Percentiles rank a stretch among this genome's conserved stretches.
Evolutionary conservation across 2,113 vertebrate genomes (phyloP).

Genomic region (Piprites chloris): DNA sequence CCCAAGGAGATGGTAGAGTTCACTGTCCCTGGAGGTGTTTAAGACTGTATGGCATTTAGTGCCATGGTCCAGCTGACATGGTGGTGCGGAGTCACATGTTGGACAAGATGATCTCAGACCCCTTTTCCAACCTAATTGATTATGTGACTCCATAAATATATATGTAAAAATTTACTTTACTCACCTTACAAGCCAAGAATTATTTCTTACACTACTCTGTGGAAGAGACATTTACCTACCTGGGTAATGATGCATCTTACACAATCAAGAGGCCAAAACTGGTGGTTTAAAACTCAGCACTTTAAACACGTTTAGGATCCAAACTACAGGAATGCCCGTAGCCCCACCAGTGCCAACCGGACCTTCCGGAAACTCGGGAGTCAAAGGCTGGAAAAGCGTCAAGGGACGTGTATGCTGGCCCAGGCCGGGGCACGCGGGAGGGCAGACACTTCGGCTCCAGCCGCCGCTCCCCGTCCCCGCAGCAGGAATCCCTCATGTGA

Average conservation of each 20-base stretch:
- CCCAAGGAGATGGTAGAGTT: background rate
- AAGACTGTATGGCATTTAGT: background rate
- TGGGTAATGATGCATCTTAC: rapidly evolving
- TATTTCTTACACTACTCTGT: rapidly evolving
- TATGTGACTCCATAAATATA: background rate
- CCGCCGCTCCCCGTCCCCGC: background rate
- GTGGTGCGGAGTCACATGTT: background rate
- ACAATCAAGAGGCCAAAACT: rapidly evolving
- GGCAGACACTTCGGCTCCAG: rapidly evolving
- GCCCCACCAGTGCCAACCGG: rapidly evolving
- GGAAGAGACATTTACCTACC: rapidly evolving
- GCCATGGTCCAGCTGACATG: background rate
- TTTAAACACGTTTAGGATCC: background rate
- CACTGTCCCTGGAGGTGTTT: background rate
- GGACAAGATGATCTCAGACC: background rate
- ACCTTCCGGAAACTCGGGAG: too few species aligned
- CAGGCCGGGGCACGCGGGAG: background rate
- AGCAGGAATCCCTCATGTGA: background rate
- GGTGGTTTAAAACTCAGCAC: rapidly evolving
- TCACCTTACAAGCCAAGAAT: rapidly evolving
- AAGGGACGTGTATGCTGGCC: rapidly evolving
- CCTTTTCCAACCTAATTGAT: background rate
- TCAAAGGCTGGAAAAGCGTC: background rate
- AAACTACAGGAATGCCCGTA: rapidly evolving
- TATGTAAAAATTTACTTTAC: background rate